Evolutionary conservation across 2,113 vertebrate genomes (phyloP), one percentile per base, ranked within the genome.

Genomic region (Megaceryle maxima): DNA sequence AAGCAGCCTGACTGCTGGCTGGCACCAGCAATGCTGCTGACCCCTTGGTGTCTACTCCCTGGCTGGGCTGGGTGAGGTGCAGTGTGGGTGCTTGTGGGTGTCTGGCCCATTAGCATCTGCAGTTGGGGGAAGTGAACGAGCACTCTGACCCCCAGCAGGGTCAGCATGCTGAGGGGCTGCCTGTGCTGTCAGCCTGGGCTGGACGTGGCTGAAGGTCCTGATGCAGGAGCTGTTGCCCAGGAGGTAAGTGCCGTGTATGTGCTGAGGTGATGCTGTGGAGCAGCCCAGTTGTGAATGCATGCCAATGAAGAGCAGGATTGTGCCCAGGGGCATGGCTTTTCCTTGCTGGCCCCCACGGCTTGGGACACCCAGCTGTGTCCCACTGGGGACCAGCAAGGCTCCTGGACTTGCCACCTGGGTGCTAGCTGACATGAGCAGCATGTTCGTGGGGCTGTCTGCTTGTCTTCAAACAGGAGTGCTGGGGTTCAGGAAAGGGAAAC

Each of bases 191-290:
- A 3, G n/a, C 80, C 31, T 20, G 29, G 15, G 22, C 35, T 64
- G 63, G 70, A 29, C 43, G 55, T 0, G 4, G 44, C 10, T 0
- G 0, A 39, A 6, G 35, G 6, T 64, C 24, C 63, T 66, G 64
- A 15, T 11, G 21, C 31, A n/a, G 48, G 44, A 70, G 41, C 50
- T 4, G 7, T 5, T 37, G 48, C 21, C 0, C 0, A 28, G 33
- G 48, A 72, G 16, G 19, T 5, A n/a, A 22, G 19, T 1, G 1
- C 56, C 35, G 33, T 33, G 43, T 22, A 0, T 9, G 16, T 53
- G 15, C 60, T 0, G 0, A 29, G 60, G 56, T 0, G 1, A 59
- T 64, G 51, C 56, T 0, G 0, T 31, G 55, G 55, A 66, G 41
- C 33, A 82, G 43, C 39, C 29, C 35, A 1, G 2, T 16, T 33